Evolutionary conservation across 2,797 vertebrate species (phyloP).

Genomic region (Sternarchorhynchus goeldii): DNA sequence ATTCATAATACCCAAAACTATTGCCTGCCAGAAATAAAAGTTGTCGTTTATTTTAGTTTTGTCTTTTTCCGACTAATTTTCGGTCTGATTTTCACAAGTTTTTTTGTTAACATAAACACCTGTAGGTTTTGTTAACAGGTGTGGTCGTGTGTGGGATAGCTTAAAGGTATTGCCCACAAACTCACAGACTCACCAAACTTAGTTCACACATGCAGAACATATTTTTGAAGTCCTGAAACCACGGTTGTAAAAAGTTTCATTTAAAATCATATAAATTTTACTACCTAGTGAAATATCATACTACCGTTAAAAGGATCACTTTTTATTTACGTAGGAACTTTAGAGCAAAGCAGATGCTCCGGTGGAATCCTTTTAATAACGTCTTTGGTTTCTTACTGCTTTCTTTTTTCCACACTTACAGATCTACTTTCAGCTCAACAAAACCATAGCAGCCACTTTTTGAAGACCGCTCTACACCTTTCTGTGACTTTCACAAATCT

Average conservation of each 20-base stretch:
- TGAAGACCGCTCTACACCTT: background rate
- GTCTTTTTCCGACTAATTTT: too few species aligned
- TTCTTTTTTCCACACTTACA: conserved; percentile 38
- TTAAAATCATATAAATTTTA: conserved; percentile 38
- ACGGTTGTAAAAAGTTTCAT: conserved; percentile 44
- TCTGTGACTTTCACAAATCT: too few species aligned
- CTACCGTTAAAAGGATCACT: conserved; percentile 17
- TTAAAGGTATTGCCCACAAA: background rate
- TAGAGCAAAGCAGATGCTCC: conserved; percentile 46
- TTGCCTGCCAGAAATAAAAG: too few species aligned
- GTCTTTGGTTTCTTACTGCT: conserved; percentile 19
- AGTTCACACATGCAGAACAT: conserved; percentile 49
- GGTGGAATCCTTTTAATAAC: conserved; percentile 33
- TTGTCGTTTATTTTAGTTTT: too few species aligned
- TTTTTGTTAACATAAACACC: too few species aligned
- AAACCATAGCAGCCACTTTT: conserved; percentile 25
- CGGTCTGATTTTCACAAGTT: too few species aligned
- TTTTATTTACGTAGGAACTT: conserved; percentile 23
- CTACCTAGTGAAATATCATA: conserved; percentile 42
- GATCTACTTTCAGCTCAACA: conserved; percentile 17
- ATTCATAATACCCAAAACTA: too few species aligned
- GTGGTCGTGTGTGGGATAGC: too few species aligned
- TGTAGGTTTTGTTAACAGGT: too few species aligned
- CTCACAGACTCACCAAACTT: conserved; percentile 1
- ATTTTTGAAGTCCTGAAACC: conserved; percentile 37